Percentiles rank a stretch among this genome's conserved stretches.
Evolutionary conservation across 2,797 vertebrate genomes (phyloP).

Genomic region (Sebastes matsubarae): DNA sequence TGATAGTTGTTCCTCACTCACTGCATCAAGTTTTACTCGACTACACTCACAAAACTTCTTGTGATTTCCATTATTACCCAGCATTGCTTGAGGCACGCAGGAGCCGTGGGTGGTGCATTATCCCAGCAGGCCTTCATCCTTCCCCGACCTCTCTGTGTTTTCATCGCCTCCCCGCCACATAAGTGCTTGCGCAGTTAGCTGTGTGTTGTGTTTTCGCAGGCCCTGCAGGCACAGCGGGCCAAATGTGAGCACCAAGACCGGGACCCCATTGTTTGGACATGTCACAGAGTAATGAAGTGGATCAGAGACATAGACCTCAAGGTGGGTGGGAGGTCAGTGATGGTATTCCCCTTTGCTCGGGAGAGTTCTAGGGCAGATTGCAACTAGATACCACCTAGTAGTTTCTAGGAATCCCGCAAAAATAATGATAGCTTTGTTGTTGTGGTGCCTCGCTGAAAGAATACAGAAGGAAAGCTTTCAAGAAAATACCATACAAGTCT

Average conservation of each 20-base stretch:
- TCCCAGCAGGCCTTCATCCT: slow-evolving; percentile 24
- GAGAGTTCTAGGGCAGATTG: slow-evolving; percentile 15
- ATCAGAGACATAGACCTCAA: slow-evolving; percentile 89
- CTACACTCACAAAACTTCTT: neutral
- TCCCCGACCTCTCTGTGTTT: slow-evolving; percentile 29
- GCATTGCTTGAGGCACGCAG: slow-evolving; percentile 10
- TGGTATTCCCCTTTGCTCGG: neutral
- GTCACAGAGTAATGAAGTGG: slow-evolving; percentile 89
- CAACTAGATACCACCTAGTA: slow-evolving; percentile 21
- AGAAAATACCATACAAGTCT: slow-evolving; percentile 4
- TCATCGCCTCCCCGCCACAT: slow-evolving; percentile 11
- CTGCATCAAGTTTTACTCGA: neutral
- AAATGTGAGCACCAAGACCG: slow-evolving; percentile 85
- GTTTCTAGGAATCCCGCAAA: slow-evolving; percentile 4
- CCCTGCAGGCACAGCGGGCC: slow-evolving; percentile 81
- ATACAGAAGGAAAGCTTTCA: neutral
- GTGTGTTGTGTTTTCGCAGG: slow-evolving; percentile 66
- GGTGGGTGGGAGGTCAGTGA: slow-evolving; percentile 74
- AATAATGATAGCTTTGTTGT: slow-evolving; percentile 19
- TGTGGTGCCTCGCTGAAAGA: slow-evolving; percentile 22
- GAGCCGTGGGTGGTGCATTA: slow-evolving; percentile 10
- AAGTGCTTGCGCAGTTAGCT: slow-evolving; percentile 1
- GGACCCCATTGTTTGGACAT: slow-evolving; percentile 89
- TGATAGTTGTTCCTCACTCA: neutral
- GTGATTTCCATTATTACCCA: slow-evolving; percentile 16